phyloP scores from a whole-genome alignment of 1,140 invertebrate genomes.

The Acromyrmex heyeri region DNA sequence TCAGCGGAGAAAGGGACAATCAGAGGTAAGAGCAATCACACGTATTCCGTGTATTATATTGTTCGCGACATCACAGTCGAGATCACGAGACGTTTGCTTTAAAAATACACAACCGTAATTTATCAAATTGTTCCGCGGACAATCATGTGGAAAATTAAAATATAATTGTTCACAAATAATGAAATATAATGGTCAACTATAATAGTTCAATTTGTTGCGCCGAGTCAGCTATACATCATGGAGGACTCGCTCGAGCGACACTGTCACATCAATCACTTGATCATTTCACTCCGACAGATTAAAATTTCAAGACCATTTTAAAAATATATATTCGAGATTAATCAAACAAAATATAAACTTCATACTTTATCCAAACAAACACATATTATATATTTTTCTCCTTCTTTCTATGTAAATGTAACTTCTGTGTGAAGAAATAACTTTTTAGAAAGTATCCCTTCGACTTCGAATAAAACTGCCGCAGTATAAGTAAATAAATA shows the following conservation, averaged over 20 bases:
- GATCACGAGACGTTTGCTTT: neutral
- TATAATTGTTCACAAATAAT: slow-evolving; percentile 22
- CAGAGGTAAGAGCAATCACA: neutral
- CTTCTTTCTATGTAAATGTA: neutral
- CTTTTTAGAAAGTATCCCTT: neutral
- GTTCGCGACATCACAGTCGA: neutral
- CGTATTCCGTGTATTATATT: slow-evolving; percentile 6
- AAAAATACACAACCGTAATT: slow-evolving; percentile 32
- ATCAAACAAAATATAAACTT: slow-evolving; percentile 18
- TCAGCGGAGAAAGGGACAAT: neutral
- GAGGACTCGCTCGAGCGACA: neutral
- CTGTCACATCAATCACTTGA: neutral
- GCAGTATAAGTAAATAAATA: slow-evolving; percentile 21
- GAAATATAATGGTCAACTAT: slow-evolving; percentile 14
- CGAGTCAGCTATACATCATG: neutral
- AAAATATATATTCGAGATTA: neutral
- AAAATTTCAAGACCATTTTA: neutral
- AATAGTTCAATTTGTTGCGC: slow-evolving; percentile 4
- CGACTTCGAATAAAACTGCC: neutral
- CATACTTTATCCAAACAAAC: neutral
- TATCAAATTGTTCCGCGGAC: neutral
- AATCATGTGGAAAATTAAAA: slow-evolving; percentile 29
- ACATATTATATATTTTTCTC: neutral
- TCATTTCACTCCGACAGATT: neutral
- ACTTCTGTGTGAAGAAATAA: neutral